Evolutionary conservation across 2,113 vertebrate genomes (phyloP), one percentile per base, ranked within the genome.

Genomic region (Macquaria australasica): DNA sequence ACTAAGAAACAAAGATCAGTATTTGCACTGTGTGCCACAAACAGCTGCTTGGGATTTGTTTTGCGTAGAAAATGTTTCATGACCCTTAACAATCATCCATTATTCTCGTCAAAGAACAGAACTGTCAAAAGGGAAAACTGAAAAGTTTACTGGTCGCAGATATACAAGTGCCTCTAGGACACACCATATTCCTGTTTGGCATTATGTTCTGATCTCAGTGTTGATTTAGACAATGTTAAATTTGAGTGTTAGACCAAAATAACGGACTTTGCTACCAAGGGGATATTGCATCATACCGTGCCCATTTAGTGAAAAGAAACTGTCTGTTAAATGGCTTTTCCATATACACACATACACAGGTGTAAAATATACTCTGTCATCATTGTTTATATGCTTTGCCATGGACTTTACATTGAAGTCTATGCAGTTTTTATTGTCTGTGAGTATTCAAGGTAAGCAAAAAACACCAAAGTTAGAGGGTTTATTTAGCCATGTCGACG

Each of bases 241-340:
- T 20, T 62, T 77, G 1, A 77, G 50, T 16, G 7, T 77, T 77
- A 51, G 14, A 82, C n/a, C 55, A 74, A 79, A 79, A 34, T 28
- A 18, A 63, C 55, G 3, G 39, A 39, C 6, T 39, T 60, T n/a
- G 10, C 21, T 71, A 78, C 37, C 70, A 31, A 15, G 59, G 84
- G 84, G 86, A 41, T 56, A 84, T 86, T 88, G 67, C 88, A 82
- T 87, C 86, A 91, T 71, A 21, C 37, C 34, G 20, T 56, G 73
- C 51, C 60, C 51, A 76, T 79, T 88, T 74, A 81, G 51, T 67
- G 74, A 58, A 66, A 79, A 83, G 34, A 4, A 55, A 41, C 9
- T 11, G 34, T 16, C 28, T 55, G 37, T 81, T 67, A n/a, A 89
- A 83, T 50, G 20, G 6, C 45, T 85, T 82, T 85, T 55, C 43